These are phyloP conservation scores for Silurus glanis DNA, from an alignment of 2,113 vertebrate species.

Conservation along the genomic window DNA sequence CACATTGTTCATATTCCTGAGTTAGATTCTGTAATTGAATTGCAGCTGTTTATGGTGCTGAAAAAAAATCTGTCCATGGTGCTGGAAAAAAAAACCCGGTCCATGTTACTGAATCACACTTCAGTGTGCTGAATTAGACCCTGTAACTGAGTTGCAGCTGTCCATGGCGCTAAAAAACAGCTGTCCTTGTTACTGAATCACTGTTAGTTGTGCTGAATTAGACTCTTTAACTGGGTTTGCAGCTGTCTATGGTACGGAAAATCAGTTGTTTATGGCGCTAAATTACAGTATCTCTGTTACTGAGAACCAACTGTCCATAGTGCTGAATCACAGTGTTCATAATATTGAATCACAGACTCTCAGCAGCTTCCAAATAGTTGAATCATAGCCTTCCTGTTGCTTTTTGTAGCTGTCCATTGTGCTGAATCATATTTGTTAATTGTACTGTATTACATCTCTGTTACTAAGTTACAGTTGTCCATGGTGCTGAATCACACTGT, in stretches of 20 bases:
- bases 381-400: background rate
- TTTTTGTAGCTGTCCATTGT: background rate
- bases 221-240: background rate
- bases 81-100: too few species aligned
- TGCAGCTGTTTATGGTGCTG: background rate
- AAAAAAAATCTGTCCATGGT: background rate
- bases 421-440: background rate
- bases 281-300: background rate
- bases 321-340: background rate
- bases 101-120: background rate
- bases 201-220: background rate
- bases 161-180: background rate
- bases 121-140: background rate
- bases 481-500: background rate
- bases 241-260: background rate
- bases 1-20: background rate
- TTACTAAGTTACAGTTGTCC: background rate
- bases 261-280: background rate
- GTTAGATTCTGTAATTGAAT: background rate
- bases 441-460: background rate
- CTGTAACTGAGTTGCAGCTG: background rate
- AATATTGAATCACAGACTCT: background rate
- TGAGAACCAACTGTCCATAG: too few species aligned
- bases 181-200: background rate
- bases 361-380: too few species aligned